Percentiles rank a stretch among this genome's conserved stretches.
phyloP scores from a whole-genome alignment of 2,888 invertebrate genomes.

The Shargacucullia verbasci region DNA sequence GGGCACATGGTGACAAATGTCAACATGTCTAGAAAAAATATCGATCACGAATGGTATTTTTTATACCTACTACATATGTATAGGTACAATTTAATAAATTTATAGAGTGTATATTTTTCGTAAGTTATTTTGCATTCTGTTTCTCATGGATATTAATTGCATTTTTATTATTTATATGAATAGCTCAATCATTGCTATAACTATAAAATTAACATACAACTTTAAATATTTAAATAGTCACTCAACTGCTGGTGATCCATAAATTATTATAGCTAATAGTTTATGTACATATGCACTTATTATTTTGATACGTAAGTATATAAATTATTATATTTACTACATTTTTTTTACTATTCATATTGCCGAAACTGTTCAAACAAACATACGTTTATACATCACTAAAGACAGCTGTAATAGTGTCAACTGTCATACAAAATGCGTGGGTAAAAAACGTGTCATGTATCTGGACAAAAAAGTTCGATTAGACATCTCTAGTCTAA shows the following conservation, averaged over 20 bases:
- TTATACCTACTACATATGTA: too few species aligned
- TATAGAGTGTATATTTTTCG: background rate
- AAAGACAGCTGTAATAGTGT: slow-evolving; percentile 60
- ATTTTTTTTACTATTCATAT: slow-evolving; percentile 30
- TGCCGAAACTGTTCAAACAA: slow-evolving; percentile 20
- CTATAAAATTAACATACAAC: too few species aligned
- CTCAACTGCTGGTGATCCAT: background rate
- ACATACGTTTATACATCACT: slow-evolving; percentile 35
- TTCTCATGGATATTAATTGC: too few species aligned
- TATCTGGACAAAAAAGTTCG: slow-evolving; percentile 29
- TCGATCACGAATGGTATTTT: background rate
- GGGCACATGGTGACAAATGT: slow-evolving; percentile 26
- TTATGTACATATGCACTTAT: too few species aligned
- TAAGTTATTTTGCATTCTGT: too few species aligned
- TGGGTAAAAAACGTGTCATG: slow-evolving; percentile 59
- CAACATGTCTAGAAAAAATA: slow-evolving; percentile 25
- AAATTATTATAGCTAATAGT: background rate
- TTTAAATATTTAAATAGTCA: background rate
- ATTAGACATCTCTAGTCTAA: slow-evolving; percentile 35
- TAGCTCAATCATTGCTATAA: too few species aligned
- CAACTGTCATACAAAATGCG: slow-evolving; percentile 68
- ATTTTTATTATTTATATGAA: too few species aligned
- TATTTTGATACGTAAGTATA: too few species aligned
- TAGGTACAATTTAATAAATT: too few species aligned
- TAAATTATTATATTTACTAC: background rate